Evolutionary conservation across 2,113 vertebrate genomes (phyloP).

Genomic region (Rousettus leschenaultii): DNA sequence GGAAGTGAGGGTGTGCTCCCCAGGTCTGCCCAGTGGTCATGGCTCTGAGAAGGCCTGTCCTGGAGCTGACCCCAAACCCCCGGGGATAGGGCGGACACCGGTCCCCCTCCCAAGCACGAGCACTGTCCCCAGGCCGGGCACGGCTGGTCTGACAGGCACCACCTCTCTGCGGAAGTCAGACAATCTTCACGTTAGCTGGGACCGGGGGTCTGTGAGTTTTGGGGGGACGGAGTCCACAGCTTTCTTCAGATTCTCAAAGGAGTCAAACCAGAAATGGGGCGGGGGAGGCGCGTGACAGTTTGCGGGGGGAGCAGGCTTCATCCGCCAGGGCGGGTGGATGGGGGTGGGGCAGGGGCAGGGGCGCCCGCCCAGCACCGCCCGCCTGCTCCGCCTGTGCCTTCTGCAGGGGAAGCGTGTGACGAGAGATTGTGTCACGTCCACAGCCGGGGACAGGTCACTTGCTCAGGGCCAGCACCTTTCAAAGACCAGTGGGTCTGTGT

Average conservation of each 20-base stretch:
- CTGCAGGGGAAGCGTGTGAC: rapidly evolving
- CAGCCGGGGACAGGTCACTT: neutral
- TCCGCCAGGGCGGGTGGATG: rapidly evolving
- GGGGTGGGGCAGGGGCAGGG: neutral
- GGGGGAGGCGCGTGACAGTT: neutral
- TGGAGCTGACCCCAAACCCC: neutral
- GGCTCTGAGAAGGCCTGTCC: neutral
- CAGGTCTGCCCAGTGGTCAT: rapidly evolving
- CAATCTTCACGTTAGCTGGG: rapidly evolving
- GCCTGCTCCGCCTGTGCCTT: rapidly evolving
- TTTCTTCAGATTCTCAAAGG: neutral
- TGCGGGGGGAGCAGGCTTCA: rapidly evolving
- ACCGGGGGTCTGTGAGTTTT: too few relatives aligned
- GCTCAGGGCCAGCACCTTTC: rapidly evolving
- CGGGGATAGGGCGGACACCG: neutral
- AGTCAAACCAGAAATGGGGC: neutral
- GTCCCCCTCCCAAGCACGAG: neutral
- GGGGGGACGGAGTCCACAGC: rapidly evolving
- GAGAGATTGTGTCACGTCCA: rapidly evolving
- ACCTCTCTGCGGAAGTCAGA: neutral
- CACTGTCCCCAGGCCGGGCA: neutral
- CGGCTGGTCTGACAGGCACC: neutral
- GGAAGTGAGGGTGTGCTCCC: rapidly evolving
- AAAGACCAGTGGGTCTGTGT: too few relatives aligned
- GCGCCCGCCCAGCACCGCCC: rapidly evolving